Conservation (phyloP, 2,797 vertebrate species). For the Poecile montanus region DNA sequence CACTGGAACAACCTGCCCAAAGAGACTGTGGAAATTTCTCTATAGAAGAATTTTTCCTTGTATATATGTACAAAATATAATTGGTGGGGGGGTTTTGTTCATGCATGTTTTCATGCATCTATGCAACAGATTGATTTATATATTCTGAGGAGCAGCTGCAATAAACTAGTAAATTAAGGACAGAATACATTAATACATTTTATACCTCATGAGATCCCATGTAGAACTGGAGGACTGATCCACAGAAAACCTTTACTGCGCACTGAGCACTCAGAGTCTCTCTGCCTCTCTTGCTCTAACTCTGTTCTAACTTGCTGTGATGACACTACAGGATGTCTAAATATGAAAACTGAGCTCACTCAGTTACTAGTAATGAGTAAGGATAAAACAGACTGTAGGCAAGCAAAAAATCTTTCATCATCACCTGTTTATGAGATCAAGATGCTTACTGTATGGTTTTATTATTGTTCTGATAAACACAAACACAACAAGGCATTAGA, state of each 20-base stretch:
- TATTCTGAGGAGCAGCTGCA: neutral
- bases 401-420: neutral
- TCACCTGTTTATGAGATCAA: neutral
- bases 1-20: neutral
- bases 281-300: neutral
- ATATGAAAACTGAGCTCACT: neutral
- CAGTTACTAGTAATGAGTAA: neutral
- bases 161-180: neutral
- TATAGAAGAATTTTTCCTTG: neutral
- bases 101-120: neutral
- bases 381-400: neutral
- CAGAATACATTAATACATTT: neutral
- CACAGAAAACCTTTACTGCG: neutral
- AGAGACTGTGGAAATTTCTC: neutral
- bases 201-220: neutral
- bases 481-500: neutral
- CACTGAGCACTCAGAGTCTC: neutral
- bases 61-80: neutral
- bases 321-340: neutral
- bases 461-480: neutral
- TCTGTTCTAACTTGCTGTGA: neutral
- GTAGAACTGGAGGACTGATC: neutral
- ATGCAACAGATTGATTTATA: neutral
- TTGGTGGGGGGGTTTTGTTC: neutral
- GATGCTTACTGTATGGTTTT: neutral